phyloP scores from a whole-genome alignment of 2,113 vertebrate genomes.

The Aegypius monachus region DNA sequence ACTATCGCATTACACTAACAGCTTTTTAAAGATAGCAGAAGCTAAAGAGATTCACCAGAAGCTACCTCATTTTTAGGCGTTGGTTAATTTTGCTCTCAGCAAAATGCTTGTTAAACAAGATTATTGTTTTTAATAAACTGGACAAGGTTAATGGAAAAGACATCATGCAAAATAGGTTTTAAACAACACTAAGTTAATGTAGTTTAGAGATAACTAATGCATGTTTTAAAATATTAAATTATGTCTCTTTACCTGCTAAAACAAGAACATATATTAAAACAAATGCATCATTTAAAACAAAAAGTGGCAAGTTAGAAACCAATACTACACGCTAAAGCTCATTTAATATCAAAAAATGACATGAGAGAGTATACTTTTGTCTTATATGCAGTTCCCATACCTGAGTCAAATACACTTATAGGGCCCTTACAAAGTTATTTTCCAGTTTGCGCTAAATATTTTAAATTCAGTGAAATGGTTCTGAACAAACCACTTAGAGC shows the following conservation, averaged over 20 bases:
- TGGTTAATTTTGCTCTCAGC: constrained; percentile 70
- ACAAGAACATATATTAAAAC: constrained; percentile 85
- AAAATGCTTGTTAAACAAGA: constrained; percentile 71
- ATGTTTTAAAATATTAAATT: constrained; percentile 69
- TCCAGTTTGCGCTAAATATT: not conserved
- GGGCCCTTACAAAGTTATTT: not conserved
- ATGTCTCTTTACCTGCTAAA: constrained; percentile 86
- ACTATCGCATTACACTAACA: constrained; percentile 67
- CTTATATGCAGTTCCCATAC: not conserved
- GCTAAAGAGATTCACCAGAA: constrained; percentile 60
- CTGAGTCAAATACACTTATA: not conserved
- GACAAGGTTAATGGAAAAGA: constrained; percentile 71
- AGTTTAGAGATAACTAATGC: constrained; percentile 70
- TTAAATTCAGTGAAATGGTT: not conserved
- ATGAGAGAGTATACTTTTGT: constrained; percentile 35
- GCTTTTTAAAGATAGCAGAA: constrained; percentile 69
- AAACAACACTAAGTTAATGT: constrained; percentile 69
- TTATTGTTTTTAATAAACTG: constrained; percentile 44
- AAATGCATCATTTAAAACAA: constrained; percentile 75
- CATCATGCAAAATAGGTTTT: constrained; percentile 74
- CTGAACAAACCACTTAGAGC: not conserved
- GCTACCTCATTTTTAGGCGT: constrained; percentile 59
- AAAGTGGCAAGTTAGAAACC: constrained; percentile 72
- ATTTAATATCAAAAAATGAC: constrained; percentile 62
- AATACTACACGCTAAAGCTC: constrained; percentile 61